Base-by-base conservation (phyloP, 1,140 invertebrate genomes). In the Euglossa dilemma region DNA sequence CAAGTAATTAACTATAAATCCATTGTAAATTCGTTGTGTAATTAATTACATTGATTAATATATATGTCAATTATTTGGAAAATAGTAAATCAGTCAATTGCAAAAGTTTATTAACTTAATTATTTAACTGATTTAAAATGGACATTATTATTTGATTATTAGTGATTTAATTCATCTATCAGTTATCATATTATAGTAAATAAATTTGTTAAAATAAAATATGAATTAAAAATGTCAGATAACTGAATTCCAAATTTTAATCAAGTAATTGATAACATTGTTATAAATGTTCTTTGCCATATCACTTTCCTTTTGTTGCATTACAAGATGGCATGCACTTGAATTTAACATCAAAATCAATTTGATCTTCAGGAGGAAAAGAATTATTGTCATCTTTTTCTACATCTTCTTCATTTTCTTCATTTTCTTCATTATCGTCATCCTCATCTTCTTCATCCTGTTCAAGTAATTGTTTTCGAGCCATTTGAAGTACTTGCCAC, bases 401-500 rank as follows among this genome's bases (percentile, higher is more conserved):
- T 25, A 95, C 86, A 70, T 88, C 90, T 59, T 93, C 92, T 73
- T 95, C 93, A 25, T 95, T 97, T 14, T 97, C 97, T 43, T 97
- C 97, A 43, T 97, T 96, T 72, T 98, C 98, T 45, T 91, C 91
- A n/a, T 94, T 93, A 56, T 95, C 93, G 18, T 95, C 95, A n/a
- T 96, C 95, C 4, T 96, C 96, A 0, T 97, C 97, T 1, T 98
- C 98, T 20, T 98, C 98, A 36, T 97, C 97, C 82, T 99, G 98
- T 91, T 98, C 97, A 82, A 98, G 96, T 95, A 99, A 96, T 78
- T 98, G 95, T 94, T 99, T 97, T 88, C 98, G 95, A 6, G 98
- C 98, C 85, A 99, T 93, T 93, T 98, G 97, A 1, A 99, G 97
- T 8, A 98, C 98, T 93, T 98, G 97, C 93, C 98, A 99, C 94